Conservation (phyloP, 2,888 invertebrate species). For the Agrochola macilenta region DNA sequence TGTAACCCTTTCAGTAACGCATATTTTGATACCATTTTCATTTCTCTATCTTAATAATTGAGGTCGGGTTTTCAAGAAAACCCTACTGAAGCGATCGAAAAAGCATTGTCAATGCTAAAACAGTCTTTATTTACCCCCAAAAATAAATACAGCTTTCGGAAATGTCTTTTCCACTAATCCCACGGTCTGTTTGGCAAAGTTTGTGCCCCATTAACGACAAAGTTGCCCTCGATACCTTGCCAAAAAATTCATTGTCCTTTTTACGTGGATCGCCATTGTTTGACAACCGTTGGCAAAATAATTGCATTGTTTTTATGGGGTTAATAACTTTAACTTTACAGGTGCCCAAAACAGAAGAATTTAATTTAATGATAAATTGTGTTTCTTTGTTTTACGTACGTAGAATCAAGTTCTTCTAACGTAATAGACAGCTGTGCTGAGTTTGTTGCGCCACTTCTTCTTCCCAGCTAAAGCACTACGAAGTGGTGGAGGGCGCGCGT, state of each 20-base stretch:
- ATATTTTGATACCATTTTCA: too few species aligned
- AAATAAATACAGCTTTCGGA: constrained; percentile 27
- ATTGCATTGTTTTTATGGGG: constrained; percentile 3
- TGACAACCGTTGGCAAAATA: constrained; percentile 6
- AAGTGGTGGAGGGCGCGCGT: too few species aligned
- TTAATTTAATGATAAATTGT: too few species aligned
- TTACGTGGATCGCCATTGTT: constrained; percentile 20
- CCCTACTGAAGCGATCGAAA: too few species aligned
- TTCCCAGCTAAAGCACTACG: too few species aligned
- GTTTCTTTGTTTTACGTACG: too few species aligned
- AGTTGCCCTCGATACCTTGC: constrained; percentile 25
- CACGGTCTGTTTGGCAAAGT: constrained; percentile 39
- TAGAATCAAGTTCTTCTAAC: too few species aligned
- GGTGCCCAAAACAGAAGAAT: background rate
- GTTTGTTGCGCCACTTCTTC: too few species aligned
- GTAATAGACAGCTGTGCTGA: too few species aligned
- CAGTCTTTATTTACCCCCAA: constrained; percentile 3
- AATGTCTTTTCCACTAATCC: constrained; percentile 18
- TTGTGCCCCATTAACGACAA: constrained; percentile 21
- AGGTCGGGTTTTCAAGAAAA: too few species aligned
- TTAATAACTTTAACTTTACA: background rate
- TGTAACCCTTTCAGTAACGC: too few species aligned
- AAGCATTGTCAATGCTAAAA: background rate
- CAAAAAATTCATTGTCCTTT: constrained; percentile 38
- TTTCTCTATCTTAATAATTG: too few species aligned